Evolutionary conservation across 2,113 vertebrate genomes (phyloP).

Genomic region (Leucosticte australis): DNA sequence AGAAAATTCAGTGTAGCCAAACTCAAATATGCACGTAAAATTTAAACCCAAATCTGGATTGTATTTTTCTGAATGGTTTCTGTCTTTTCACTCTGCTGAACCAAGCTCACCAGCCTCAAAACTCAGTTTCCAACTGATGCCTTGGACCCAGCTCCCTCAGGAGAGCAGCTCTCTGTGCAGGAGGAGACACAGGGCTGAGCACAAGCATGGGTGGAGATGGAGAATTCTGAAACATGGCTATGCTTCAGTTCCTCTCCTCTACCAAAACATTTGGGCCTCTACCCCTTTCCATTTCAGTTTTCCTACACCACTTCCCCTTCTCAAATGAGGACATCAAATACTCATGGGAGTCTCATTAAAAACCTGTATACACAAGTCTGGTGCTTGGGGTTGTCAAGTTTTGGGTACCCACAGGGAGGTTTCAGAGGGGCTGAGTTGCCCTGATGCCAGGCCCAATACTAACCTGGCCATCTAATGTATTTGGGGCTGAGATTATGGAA

Average conservation of each 20-base stretch:
- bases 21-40: neutral
- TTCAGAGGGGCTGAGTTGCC: neutral
- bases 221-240: neutral
- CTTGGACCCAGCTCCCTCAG: neutral
- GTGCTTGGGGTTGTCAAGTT: rapidly evolving
- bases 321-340: neutral
- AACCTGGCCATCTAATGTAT: neutral
- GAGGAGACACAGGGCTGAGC: neutral
- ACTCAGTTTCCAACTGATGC: neutral
- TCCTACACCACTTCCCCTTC: neutral
- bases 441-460: neutral
- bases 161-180: neutral
- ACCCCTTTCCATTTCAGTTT: neutral
- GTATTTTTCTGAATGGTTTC: neutral
- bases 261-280: neutral
- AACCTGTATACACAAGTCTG: rapidly evolving
- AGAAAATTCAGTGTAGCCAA: neutral
- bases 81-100: neutral
- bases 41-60: neutral
- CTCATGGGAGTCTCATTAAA: neutral
- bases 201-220: neutral
- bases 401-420: neutral
- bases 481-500: neutral
- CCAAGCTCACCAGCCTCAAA: neutral
- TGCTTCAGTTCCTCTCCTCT: neutral